These are phyloP conservation scores for Herpailurus yagouaroundi DNA, from an alignment of 2,113 vertebrate species.

Conservation along the genomic window DNA sequence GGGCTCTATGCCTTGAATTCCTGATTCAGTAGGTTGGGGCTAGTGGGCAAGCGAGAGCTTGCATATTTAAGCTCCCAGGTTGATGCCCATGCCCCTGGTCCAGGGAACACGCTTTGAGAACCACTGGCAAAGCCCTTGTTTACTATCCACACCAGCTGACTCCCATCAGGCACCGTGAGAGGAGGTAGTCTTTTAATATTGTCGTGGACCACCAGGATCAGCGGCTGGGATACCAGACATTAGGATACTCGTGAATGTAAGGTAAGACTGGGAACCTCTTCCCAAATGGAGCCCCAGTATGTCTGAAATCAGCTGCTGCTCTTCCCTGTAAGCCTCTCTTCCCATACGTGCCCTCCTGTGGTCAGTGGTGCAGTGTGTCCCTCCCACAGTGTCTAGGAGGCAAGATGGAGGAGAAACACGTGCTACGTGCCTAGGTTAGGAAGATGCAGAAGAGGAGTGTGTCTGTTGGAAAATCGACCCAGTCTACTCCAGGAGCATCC, in stretches of 20 bases:
- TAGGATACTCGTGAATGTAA: not conserved
- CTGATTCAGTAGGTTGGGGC: not conserved
- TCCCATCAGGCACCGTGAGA: not conserved
- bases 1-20: not conserved
- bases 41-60: not conserved
- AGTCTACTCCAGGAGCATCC: not conserved
- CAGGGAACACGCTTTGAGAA: not conserved
- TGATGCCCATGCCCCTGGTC: not conserved
- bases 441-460: not conserved
- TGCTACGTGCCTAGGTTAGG: fast-evolving
- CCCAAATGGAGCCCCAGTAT: not conserved
- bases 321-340: not conserved
- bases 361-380: not conserved
- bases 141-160: not conserved
- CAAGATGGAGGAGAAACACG: not conserved
- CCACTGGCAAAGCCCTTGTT: not conserved
- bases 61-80: not conserved
- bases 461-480: not conserved
- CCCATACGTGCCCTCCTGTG: not conserved
- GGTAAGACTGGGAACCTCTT: not conserved
- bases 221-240: not conserved
- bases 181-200: not conserved
- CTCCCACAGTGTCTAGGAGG: not conserved
- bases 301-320: not conserved
- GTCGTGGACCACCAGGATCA: not conserved